Base-by-base conservation (phyloP, 1,140 invertebrate species). In the Dendrolimus punctatus region DNA sequence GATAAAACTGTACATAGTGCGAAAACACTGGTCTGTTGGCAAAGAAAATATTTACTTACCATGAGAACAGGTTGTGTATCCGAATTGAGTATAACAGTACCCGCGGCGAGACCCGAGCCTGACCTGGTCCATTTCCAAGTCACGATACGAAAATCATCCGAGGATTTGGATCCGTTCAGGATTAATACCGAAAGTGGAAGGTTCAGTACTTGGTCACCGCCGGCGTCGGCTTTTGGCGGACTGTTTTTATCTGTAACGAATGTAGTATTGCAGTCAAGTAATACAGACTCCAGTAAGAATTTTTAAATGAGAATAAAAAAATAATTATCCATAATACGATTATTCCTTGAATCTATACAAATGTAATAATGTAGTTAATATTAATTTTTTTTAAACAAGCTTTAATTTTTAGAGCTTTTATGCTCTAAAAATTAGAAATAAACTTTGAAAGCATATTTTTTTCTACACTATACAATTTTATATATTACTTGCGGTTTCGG, bases 121-220 rank as follows among this genome's bases (percentile, higher is more conserved):
- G 95, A 92, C 52, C 96, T 89, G 0, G 90, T 92, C 97, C 97
- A 99, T 45, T 90, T 81, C 91, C 95, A 98, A 51, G 92, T 90
- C 5, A 92, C 92, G 55, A 98, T 96, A 23, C 90, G 91, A 62
- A 96, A 91, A 84, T 99, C 97, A 84, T 99, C 97, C 47, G 88
- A 92, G 0, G 96, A 98, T 49, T 90, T 86, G 0, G 93, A 93
- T 0, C 97, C 97, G 87, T 98, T 97, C 38, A 98, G 87, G 40
- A 92, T 89, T 2, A 98, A 88, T 6, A 94, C 91, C 23, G 90
- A 91, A 2, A 92, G 77, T 0, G 96, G 96, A 7, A 96, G 81
- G 6, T 91, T 89, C 0, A 97, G 86, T 39, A 92, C 92, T 68
- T 93, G 91, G 84, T 97, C 94, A 1, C 93, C 94, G 37, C 96